Base-by-base conservation (phyloP, 2,797 vertebrate genomes). In the Cossypha niveicapilla region DNA sequence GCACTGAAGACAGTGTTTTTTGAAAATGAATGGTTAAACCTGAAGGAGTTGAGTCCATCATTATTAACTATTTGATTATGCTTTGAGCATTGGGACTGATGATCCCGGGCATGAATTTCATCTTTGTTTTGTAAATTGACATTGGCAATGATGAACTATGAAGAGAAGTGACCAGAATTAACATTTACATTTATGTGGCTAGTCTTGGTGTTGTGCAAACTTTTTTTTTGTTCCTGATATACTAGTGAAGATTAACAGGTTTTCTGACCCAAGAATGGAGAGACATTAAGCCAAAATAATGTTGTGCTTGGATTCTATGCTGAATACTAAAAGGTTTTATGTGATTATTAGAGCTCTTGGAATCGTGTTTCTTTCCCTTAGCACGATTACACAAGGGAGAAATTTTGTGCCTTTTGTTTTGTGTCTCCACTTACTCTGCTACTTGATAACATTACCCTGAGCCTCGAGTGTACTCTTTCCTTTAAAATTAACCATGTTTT, bases 21-120 rank as follows among this genome's bases (percentile, higher is more conserved):
- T 79, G 51, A 86, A 90, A 63, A 68, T 41, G 88, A 81, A 39
- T 45, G 28, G 21, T 87, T 93, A 60, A 87, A 77, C 51, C 34
- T 78, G 70, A 83, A 87, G 89, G 63, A 90, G 30, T 48, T 86
- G 88, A 91, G 77, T 68, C 62, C 10, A 1, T 92, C 35, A 6
- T 90, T 91, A 61, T 48, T 86, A 92, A 48, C 70, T 88, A 1
- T 77, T 87, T 81, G 60, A 32, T 92, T 96, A 78, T 30, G 79
- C 37, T 90, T 87, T 56, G n/a, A 91, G 47, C 61, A 7, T 92
- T 51, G 24, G 10, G 35, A 80, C 47, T 91, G 28, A 34, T 90
- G 41, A 77, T 76, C 45, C 2, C 2, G 3, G 28, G 8, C 54
- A 35, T 75, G 25, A 47, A 71, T 94, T 95, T 91, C 16, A 42